Evolutionary conservation across 2,797 vertebrate genomes (phyloP).

Genomic region (Trichosurus vulpecula): DNA sequence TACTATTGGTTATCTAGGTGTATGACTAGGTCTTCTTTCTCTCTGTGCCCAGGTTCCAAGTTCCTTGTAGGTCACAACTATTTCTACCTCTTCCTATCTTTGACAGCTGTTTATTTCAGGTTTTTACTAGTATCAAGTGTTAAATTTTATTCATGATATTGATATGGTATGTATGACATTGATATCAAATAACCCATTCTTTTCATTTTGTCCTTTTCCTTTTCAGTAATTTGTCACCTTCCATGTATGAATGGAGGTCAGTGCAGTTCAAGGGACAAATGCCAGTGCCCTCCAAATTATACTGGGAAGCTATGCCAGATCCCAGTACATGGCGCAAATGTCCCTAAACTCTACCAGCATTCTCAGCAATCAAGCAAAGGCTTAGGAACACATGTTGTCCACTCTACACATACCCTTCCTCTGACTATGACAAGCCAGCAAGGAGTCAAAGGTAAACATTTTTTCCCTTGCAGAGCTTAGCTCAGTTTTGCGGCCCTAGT

Average conservation of each 20-base stretch:
- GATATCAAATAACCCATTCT: conserved; percentile 58
- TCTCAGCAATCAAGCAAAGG: conserved; percentile 86
- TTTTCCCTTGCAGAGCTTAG: conserved; percentile 28
- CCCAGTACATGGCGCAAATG: conserved; percentile 86
- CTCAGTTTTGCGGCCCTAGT: background rate
- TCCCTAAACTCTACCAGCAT: conserved; percentile 85
- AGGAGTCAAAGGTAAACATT: conserved; percentile 89
- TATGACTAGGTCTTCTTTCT: background rate
- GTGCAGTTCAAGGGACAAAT: conserved; percentile 96
- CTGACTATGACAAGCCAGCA: conserved; percentile 94
- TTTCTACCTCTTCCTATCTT: background rate
- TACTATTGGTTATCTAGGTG: background rate
- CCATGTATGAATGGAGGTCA: conserved; percentile 98
- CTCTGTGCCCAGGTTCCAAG: background rate
- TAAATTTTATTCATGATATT: background rate
- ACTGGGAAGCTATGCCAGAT: conserved; percentile 98
- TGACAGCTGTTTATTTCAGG: background rate
- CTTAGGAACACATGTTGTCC: conserved; percentile 88
- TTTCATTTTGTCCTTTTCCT: conserved; percentile 54
- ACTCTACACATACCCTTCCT: conserved; percentile 96
- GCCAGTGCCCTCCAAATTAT: conserved; percentile 96
- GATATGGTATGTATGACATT: background rate
- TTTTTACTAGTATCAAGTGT: background rate
- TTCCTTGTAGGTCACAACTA: background rate
- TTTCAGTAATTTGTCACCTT: conserved; percentile 96